A percentile compares a stretch with the other conserved stretches of the same genome.
Evolutionary conservation across 2,888 invertebrate genomes (phyloP).

Genomic region (Agrilus biguttatus): DNA sequence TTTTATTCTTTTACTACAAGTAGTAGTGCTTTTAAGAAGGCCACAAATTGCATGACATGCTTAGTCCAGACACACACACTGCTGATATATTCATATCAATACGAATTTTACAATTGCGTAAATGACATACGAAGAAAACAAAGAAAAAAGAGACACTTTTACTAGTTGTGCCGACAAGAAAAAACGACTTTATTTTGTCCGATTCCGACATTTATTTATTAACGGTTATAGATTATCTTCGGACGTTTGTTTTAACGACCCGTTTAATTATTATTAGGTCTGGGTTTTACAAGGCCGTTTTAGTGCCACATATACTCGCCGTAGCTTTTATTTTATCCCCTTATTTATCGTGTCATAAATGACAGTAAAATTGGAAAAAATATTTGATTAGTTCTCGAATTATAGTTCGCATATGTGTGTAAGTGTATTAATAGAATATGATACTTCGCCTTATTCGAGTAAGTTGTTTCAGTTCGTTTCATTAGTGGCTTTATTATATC

Average conservation of each 20-base stretch:
- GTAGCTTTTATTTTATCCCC: slow-evolving; percentile 18
- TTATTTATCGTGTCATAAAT: slow-evolving; percentile 22
- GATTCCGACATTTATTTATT: slow-evolving; percentile 16
- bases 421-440: background rate
- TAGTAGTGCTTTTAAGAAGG: no score
- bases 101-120: no score
- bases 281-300: slow-evolving; percentile 15
- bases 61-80: no score
- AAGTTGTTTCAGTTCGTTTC: no score
- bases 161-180: no score
- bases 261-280: slow-evolving; percentile 19
- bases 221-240: slow-evolving; percentile 19
- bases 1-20: no score
- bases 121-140: no score
- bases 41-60: no score
- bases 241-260: slow-evolving; percentile 20
- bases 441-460: background rate
- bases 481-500: no score
- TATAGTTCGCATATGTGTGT: slow-evolving; percentile 5
- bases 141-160: no score
- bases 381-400: slow-evolving; percentile 15
- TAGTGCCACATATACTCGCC: slow-evolving; percentile 15
- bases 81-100: no score
- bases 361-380: slow-evolving; percentile 17
- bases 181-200: slow-evolving; percentile 14